These are phyloP conservation scores for Karalla daura DNA, from an alignment of 2,797 vertebrate genomes.

Conservation along the genomic window DNA sequence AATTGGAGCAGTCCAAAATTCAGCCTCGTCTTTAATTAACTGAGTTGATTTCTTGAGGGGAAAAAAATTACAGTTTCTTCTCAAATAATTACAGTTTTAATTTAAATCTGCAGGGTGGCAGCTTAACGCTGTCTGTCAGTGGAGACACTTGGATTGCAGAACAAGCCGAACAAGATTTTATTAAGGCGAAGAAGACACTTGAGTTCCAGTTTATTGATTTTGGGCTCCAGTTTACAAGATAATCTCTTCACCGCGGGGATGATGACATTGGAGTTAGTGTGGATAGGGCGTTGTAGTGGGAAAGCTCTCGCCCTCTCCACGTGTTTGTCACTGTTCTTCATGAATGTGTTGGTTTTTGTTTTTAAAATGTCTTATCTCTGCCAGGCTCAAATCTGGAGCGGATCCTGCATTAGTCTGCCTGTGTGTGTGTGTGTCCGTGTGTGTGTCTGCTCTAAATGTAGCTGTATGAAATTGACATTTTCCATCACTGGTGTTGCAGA, in stretches of 20 bases:
- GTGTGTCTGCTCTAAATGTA: no score
- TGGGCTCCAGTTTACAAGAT: not conserved
- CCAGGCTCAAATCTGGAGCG: no score
- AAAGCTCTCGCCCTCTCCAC: no score
- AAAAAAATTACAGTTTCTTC: slow-evolving; percentile 21
- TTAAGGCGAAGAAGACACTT: not conserved
- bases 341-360: not conserved
- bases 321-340: not conserved
- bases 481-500: no score
- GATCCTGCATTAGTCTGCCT: no score
- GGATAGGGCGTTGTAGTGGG: not conserved
- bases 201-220: not conserved
- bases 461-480: no score
- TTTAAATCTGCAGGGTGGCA: slow-evolving; percentile 1
- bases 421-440: no score
- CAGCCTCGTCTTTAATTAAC: slow-evolving; percentile 25
- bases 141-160: slow-evolving; percentile 3
- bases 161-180: not conserved
- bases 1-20: not conserved
- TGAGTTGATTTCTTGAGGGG: slow-evolving; percentile 1
- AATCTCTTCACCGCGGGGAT: not conserved
- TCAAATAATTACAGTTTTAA: slow-evolving; percentile 8
- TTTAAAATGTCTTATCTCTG: no score
- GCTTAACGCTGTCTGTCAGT: slow-evolving; percentile 12
- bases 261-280: not conserved